Evolutionary conservation across 2,113 vertebrate genomes (phyloP), one percentile per base, ranked within the genome.

Genomic region (Illadopsis cleaveri): DNA sequence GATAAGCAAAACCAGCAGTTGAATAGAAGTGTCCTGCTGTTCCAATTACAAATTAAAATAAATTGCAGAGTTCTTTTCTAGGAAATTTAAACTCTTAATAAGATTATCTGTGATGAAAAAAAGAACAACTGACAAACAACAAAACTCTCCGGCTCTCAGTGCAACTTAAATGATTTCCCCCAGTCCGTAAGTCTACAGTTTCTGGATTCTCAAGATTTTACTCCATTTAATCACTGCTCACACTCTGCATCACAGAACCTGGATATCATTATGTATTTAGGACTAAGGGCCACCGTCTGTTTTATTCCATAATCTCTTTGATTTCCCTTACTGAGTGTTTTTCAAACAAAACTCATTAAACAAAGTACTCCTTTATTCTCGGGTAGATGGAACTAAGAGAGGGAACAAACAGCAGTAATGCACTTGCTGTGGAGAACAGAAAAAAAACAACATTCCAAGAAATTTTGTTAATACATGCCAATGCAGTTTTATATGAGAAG

Each of bases 351-450:
- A 80, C 58, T 95, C 88, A 61, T 77, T 94, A 93, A 93, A 98
- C 97, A 98, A 97, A 97, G 96, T 94, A 64, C 58, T 96, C 82
- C 96, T 98, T 98, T 97, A 97, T 97, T 96, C 91, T 95, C 85
- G 58, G 68, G 25, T 81, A 87, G 79, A 97, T 97, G 95, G 86
- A 96, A 96, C 92, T 89, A 91, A 94, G 89, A 94, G 65, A 81
- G 86, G 17, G 83, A 95, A 93, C 82, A 82, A 93, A 92, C 85
- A 96, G 92, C 92, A 93, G 82, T 89, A 94, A 81, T 94, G 66
- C 86, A 93, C 82, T 96, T 81, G 90, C 80, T 91, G 94, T 30
- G 86, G 82, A 87, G 86, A 88, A 94, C 58, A 96, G 77, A 45
- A 72, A 81, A 91, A 93, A 78, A 81, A 30, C 93, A 96, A 86